These are phyloP conservation scores for Megaceryle torquata DNA, from an alignment of 2,113 vertebrate species.

Conservation along the genomic window DNA sequence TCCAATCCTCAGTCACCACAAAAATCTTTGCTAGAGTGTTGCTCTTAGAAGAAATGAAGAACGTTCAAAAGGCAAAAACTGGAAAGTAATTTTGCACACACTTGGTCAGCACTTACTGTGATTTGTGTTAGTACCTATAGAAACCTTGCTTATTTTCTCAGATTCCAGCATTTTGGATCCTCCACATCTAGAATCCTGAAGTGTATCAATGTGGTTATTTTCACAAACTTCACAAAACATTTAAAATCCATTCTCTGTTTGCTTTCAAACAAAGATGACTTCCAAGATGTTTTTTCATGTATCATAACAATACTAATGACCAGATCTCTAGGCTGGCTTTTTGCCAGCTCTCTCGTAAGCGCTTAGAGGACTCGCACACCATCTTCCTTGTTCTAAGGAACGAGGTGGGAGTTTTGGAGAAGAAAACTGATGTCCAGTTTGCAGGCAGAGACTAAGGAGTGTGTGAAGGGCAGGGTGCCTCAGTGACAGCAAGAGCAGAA, in stretches of 20 bases:
- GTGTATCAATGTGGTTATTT: fast-evolving
- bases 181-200: neutral
- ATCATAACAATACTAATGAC: neutral
- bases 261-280: neutral
- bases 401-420: neutral
- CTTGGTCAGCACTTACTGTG: neutral
- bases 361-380: neutral
- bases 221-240: neutral
- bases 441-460: neutral
- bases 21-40: neutral
- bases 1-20: neutral
- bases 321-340: neutral
- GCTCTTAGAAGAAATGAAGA: neutral
- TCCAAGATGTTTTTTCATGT: neutral
- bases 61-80: neutral
- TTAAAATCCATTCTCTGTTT: neutral
- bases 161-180: neutral
- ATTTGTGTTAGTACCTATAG: neutral
- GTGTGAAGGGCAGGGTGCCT: neutral
- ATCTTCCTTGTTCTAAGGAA: neutral
- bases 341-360: fast-evolving
- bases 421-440: neutral
- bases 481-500: neutral
- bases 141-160: neutral
- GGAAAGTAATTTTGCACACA: neutral